These are phyloP conservation scores for Ariolimax columbianus DNA, from an alignment of 2,888 invertebrate species.

Conservation along the genomic window DNA sequence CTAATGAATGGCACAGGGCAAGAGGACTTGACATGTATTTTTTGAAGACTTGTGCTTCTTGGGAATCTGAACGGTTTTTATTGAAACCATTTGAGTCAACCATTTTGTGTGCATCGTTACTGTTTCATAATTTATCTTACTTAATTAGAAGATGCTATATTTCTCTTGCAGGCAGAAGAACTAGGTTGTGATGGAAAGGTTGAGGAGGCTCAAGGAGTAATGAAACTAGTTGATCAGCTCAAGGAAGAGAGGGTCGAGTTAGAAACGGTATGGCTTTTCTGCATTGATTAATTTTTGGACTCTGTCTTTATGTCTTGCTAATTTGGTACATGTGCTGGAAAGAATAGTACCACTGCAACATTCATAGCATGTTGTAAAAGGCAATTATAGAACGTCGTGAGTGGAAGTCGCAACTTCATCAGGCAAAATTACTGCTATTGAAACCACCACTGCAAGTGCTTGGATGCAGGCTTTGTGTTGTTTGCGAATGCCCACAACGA, in stretches of 20 bases:
- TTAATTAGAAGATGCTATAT: neutral
- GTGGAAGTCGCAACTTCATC: too few species aligned
- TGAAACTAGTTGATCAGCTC: slow-evolving; percentile 95
- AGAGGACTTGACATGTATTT: neutral
- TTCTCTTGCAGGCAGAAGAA: slow-evolving; percentile 84
- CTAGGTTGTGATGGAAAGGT: slow-evolving; percentile 97
- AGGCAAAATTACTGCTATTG: too few species aligned
- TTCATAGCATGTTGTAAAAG: too few species aligned
- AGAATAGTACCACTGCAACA: too few species aligned
- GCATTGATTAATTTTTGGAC: neutral
- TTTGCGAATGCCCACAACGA: too few species aligned
- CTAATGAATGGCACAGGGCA: too few species aligned
- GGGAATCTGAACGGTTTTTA: neutral
- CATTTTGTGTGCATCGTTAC: neutral
- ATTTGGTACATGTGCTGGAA: too few species aligned
- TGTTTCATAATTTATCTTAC: too few species aligned
- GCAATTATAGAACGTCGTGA: too few species aligned
- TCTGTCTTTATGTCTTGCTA: too few species aligned
- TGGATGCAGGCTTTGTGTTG: too few species aligned
- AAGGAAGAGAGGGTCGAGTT: slow-evolving; percentile 93
- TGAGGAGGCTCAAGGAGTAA: slow-evolving; percentile 96
- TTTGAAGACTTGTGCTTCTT: neutral
- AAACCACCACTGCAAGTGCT: too few species aligned
- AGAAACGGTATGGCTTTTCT: slow-evolving; percentile 62
- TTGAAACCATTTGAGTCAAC: neutral